Evolutionary conservation across 1,140 invertebrate species (phyloP).

Genomic region (Drosophila quadrilineata): DNA sequence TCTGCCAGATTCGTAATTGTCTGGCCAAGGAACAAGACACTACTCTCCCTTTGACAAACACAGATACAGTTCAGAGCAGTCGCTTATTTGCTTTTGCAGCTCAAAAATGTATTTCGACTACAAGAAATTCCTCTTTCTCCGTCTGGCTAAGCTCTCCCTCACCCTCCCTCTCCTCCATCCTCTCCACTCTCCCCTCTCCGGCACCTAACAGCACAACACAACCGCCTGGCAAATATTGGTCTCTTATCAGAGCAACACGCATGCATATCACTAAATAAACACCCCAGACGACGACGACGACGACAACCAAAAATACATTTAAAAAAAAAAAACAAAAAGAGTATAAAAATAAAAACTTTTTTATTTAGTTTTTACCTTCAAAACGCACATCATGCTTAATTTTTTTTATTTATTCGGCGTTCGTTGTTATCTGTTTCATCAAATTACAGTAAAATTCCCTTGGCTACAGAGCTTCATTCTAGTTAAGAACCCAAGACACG

Average conservation of each 20-base stretch:
- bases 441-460: slow-evolving; percentile 13
- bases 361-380: slow-evolving; percentile 28
- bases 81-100: slow-evolving; percentile 65
- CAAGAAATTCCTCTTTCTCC: slow-evolving; percentile 29
- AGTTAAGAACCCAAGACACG: no score
- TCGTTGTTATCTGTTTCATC: slow-evolving; percentile 35
- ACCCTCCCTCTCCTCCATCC: not conserved
- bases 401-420: slow-evolving; percentile 10
- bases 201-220: no score
- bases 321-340: slow-evolving; percentile 7
- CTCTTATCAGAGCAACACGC: slow-evolving; percentile 37
- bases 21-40: no score
- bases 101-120: slow-evolving; percentile 53
- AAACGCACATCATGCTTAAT: slow-evolving; percentile 32
- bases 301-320: slow-evolving; percentile 10
- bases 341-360: slow-evolving; percentile 17
- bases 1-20: no score
- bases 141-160: slow-evolving; percentile 21
- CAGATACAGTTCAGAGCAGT: slow-evolving; percentile 14
- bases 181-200: not conserved
- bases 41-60: no score
- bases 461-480: no score
- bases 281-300: slow-evolving; percentile 8
- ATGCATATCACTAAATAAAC: slow-evolving; percentile 53
- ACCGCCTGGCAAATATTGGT: slow-evolving; percentile 40